A percentile compares a stretch with the other conserved stretches of the same genome.
Evolutionary conservation across 2,888 invertebrate genomes (phyloP).

Genomic region (Polydrusus tereticollis): DNA sequence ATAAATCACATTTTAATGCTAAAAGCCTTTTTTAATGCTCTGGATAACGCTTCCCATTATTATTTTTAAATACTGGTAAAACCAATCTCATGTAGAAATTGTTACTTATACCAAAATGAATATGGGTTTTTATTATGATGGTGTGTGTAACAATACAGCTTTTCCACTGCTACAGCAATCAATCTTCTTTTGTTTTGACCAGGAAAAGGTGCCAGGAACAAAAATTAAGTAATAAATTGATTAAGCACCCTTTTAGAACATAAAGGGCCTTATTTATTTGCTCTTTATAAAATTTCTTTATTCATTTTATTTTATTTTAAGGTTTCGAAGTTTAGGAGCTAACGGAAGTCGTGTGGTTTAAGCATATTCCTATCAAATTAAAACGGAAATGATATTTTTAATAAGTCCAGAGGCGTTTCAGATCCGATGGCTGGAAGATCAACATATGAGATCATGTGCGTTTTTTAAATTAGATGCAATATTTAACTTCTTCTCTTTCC

Average conservation of each 20-base stretch:
- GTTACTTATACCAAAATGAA: neutral
- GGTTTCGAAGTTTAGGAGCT: neutral
- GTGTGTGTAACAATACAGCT: neutral
- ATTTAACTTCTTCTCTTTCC: no score
- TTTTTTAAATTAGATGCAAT: no score
- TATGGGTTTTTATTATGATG: slow-evolving; percentile 12
- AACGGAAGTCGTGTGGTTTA: no score
- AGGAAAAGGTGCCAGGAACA: slow-evolving; percentile 27
- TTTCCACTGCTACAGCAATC: slow-evolving; percentile 6
- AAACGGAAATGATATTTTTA: no score
- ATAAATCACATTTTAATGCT: neutral
- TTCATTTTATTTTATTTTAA: neutral
- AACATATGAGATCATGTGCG: no score
- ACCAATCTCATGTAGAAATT: slow-evolving; percentile 1
- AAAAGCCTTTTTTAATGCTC: neutral
- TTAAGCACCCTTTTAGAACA: neutral
- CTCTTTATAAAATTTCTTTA: neutral
- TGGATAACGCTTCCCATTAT: neutral
- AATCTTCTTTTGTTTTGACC: slow-evolving; percentile 32
- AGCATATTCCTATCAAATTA: no score
- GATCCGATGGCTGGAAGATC: no score
- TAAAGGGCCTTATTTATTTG: neutral
- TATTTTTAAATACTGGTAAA: neutral
- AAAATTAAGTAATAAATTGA: slow-evolving; percentile 34
- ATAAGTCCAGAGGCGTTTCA: no score